A percentile compares a stretch with the other conserved stretches of the same genome.
Evolutionary conservation across 2,888 invertebrate genomes (phyloP).

Genomic region (Lutraria lutraria): DNA sequence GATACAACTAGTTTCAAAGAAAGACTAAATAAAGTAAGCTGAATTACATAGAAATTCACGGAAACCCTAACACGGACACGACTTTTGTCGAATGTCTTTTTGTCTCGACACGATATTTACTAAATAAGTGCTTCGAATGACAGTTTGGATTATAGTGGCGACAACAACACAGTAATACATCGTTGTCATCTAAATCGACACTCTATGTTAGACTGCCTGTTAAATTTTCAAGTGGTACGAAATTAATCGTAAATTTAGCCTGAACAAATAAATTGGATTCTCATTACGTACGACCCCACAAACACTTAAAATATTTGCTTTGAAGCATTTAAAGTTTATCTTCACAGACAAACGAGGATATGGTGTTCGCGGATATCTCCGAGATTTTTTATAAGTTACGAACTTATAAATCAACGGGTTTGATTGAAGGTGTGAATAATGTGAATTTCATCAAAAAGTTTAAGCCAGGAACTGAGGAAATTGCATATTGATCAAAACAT

Average conservation of each 20-base stretch:
- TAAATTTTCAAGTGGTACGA: background rate
- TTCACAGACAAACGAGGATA: background rate
- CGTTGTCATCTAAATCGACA: slow-evolving; percentile 5
- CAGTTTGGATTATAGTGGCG: background rate
- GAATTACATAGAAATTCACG: too few relatives aligned
- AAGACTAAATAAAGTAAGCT: too few relatives aligned
- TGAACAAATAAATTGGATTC: background rate
- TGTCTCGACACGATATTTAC: background rate
- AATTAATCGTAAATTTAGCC: background rate
- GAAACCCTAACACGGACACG: too few relatives aligned
- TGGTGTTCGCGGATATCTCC: background rate
- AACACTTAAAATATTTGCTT: slow-evolving; percentile 2
- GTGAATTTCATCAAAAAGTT: too few relatives aligned
- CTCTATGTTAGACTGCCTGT: background rate
- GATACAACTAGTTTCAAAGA: too few relatives aligned
- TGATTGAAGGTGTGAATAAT: too few relatives aligned
- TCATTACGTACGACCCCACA: background rate
- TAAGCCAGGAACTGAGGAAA: too few relatives aligned
- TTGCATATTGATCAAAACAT: too few relatives aligned
- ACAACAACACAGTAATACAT: background rate
- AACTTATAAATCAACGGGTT: background rate
- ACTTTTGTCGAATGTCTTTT: too few relatives aligned
- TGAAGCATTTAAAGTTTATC: slow-evolving; percentile 11
- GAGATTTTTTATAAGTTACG: background rate
- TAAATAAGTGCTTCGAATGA: background rate